These are phyloP conservation scores for Archips xylosteana DNA, from an alignment of 2,888 invertebrate species.

Conservation along the genomic window DNA sequence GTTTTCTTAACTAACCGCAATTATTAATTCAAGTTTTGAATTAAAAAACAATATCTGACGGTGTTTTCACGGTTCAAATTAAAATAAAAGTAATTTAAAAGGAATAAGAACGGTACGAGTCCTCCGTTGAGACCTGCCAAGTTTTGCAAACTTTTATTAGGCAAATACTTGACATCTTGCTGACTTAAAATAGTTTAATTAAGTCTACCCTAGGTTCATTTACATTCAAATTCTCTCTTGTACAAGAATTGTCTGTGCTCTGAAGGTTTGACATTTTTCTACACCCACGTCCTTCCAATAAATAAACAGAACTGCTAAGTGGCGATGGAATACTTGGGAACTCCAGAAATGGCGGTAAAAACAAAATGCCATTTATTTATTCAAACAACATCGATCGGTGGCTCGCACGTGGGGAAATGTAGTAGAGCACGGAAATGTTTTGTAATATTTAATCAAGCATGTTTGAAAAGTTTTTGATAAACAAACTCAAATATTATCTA, in stretches of 20 bases:
- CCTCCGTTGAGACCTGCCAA: background rate
- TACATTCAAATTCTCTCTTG: background rate
- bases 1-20: too few relatives aligned
- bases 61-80: too few relatives aligned
- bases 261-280: background rate
- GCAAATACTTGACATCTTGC: background rate
- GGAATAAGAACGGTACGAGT: background rate
- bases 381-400: background rate
- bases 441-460: too few relatives aligned
- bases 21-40: too few relatives aligned
- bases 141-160: background rate
- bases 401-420: background rate
- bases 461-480: too few relatives aligned
- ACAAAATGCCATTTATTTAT: constrained; percentile 11
- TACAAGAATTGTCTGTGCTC: background rate
- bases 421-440: background rate
- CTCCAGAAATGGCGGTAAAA: background rate
- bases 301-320: constrained; percentile 12
- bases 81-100: background rate
- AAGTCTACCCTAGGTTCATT: background rate
- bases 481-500: too few relatives aligned
- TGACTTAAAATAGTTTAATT: background rate
- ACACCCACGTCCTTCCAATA: background rate
- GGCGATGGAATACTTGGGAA: background rate
- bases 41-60: too few relatives aligned